Conservation (phyloP, 37 sponge, comb jelly and placozoan species). For the Bolinopsis microptera region DNA sequence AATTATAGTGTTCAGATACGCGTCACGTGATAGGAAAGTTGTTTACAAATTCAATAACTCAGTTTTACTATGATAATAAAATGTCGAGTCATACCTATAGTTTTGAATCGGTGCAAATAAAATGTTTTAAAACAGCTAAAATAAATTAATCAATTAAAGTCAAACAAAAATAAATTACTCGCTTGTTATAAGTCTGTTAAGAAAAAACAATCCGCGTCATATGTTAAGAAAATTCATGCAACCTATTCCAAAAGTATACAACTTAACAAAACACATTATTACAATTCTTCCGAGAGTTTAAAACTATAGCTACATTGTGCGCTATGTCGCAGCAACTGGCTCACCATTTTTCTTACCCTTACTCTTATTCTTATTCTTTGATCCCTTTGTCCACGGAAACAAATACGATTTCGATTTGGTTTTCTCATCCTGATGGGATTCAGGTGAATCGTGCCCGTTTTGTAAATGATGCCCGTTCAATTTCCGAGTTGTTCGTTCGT, state of each 20-base stretch:
- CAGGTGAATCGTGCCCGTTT: background rate
- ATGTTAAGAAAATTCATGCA: too few species aligned
- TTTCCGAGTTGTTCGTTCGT: background rate
- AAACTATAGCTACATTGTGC: too few species aligned
- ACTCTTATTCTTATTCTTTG: background rate
- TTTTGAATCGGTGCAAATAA: too few species aligned
- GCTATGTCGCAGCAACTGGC: background rate
- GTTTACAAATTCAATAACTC: too few species aligned
- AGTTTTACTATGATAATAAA: too few species aligned
- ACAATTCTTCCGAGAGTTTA: too few species aligned
- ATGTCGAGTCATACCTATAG: background rate
- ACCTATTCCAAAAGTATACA: too few species aligned
- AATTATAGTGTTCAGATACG: too few species aligned
- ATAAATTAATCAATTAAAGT: background rate
- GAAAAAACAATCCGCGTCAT: background rate
- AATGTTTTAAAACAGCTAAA: background rate
- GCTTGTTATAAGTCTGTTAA: background rate
- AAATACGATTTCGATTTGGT: background rate
- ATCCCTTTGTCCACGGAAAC: background rate
- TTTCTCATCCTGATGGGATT: background rate
- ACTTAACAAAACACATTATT: too few species aligned
- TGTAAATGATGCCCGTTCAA: background rate
- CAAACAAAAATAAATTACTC: background rate
- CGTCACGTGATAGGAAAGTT: too few species aligned
- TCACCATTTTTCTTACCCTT: background rate